Percentiles rank a stretch among this genome's conserved stretches.
These are phyloP conservation scores for Trichomycterus rosablanca DNA, from an alignment of 2,113 vertebrate species.

Conservation along the genomic window DNA sequence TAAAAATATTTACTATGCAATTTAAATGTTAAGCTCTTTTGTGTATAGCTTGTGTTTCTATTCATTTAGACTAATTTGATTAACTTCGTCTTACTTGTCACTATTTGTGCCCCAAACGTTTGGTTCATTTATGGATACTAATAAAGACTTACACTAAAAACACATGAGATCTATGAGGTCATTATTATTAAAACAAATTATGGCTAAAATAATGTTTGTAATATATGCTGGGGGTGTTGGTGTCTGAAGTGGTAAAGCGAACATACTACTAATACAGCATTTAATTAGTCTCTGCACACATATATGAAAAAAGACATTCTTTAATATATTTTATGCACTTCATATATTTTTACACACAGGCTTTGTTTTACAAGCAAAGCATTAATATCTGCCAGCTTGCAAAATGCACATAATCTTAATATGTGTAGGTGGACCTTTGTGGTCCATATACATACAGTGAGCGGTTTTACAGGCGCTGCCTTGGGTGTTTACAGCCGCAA, in stretches of 20 bases:
- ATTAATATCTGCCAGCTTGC: neutral
- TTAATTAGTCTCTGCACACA: no score
- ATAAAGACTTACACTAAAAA: conserved; percentile 73
- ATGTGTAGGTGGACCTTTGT: neutral
- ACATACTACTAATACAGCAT: no score
- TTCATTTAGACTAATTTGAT: neutral
- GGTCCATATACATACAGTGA: neutral
- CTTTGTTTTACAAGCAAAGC: neutral
- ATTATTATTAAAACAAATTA: neutral
- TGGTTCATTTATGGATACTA: conserved; percentile 50
- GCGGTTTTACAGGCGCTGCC: neutral
- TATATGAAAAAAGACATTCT: no score
- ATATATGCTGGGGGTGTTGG: no score
- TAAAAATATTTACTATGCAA: conserved; percentile 32
- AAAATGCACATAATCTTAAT: neutral
- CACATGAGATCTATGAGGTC: conserved; percentile 29
- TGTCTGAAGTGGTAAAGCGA: no score
- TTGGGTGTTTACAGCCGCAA: neutral
- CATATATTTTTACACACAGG: neutral
- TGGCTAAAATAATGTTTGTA: neutral
- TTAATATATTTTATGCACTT: neutral
- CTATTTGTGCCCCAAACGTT: conserved; percentile 52
- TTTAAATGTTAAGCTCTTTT: neutral
- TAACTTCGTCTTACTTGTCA: conserved; percentile 38
- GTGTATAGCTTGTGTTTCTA: no score